These are phyloP conservation scores for Stegophylla sp. DNA, from an alignment of 2,888 invertebrate species.

Conservation along the genomic window DNA sequence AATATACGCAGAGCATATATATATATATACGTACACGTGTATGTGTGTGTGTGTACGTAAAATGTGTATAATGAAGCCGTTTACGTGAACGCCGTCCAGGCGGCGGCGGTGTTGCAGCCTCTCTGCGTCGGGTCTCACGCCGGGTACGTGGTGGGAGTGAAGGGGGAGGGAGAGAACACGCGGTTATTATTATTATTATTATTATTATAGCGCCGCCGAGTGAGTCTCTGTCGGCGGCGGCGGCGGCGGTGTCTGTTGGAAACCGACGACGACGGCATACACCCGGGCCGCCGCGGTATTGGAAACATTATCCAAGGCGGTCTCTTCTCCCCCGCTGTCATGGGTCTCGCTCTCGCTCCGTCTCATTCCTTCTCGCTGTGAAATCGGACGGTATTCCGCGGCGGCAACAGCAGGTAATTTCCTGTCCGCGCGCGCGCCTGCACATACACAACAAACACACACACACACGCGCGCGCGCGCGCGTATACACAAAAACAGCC, in stretches of 20 bases:
- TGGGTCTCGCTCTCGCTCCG: neutral
- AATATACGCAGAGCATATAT: neutral
- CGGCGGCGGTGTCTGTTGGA: neutral
- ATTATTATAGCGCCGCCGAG: constrained; percentile 46
- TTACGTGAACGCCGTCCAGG: constrained; percentile 34
- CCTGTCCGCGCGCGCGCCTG: constrained; percentile 44
- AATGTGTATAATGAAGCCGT: constrained; percentile 50
- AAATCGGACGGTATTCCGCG: constrained; percentile 24
- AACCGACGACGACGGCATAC: neutral
- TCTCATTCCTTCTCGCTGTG: neutral
- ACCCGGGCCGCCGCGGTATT: neutral
- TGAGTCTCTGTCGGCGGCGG: constrained; percentile 18
- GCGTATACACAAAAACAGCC: constrained; percentile 1
- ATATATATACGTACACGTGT: too few species aligned
- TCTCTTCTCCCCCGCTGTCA: neutral
- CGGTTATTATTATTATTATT: constrained; percentile 29
- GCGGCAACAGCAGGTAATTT: constrained; percentile 54
- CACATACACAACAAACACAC: too few species aligned
- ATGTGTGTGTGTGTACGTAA: neutral
- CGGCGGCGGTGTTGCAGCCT: neutral
- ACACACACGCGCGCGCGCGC: constrained; percentile 16
- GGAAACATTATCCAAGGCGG: constrained; percentile 13
- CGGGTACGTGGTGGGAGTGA: neutral
- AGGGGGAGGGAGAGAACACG: neutral
- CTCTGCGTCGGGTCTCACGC: neutral